These are phyloP conservation scores for Sinosuthora webbiana DNA, from an alignment of 2,113 vertebrate species.

Conservation along the genomic window DNA sequence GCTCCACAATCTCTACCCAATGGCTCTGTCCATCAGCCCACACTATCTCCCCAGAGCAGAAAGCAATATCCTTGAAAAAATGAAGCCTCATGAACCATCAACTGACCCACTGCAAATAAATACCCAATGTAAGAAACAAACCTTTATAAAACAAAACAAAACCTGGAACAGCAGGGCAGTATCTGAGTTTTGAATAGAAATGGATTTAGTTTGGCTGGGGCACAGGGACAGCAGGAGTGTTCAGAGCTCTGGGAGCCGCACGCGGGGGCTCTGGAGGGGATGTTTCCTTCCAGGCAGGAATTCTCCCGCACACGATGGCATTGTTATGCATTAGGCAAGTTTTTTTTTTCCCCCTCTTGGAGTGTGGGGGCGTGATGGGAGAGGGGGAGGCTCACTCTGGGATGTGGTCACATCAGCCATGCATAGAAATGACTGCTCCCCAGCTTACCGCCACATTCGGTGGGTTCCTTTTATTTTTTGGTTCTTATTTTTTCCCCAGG, in stretches of 20 bases:
- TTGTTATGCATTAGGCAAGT: constrained; percentile 25
- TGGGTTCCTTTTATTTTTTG: neutral
- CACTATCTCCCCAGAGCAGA: neutral
- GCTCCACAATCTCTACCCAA: neutral
- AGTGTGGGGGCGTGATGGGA: neutral
- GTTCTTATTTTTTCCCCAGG: neutral
- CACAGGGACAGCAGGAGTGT: constrained; percentile 6
- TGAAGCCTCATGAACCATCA: neutral
- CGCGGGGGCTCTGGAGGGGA: neutral
- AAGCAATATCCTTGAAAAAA: neutral
- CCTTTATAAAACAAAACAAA: neutral
- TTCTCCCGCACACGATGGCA: constrained; percentile 43
- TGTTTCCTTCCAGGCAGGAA: constrained; percentile 48
- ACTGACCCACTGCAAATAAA: constrained; percentile 11
- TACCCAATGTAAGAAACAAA: neutral
- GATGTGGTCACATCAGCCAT: neutral
- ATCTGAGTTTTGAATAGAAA: constrained; percentile 42
- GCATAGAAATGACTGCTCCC: neutral
- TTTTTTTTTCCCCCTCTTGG: neutral
- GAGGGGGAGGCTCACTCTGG: neutral
- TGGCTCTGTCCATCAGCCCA: neutral
- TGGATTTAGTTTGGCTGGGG: constrained; percentile 49
- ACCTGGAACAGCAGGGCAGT: constrained; percentile 9
- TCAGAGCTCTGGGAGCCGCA: neutral
- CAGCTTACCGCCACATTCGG: neutral